These are phyloP conservation scores for Melopsittacus undulatus DNA, from an alignment of 2,797 vertebrate species.

Conservation along the genomic window DNA sequence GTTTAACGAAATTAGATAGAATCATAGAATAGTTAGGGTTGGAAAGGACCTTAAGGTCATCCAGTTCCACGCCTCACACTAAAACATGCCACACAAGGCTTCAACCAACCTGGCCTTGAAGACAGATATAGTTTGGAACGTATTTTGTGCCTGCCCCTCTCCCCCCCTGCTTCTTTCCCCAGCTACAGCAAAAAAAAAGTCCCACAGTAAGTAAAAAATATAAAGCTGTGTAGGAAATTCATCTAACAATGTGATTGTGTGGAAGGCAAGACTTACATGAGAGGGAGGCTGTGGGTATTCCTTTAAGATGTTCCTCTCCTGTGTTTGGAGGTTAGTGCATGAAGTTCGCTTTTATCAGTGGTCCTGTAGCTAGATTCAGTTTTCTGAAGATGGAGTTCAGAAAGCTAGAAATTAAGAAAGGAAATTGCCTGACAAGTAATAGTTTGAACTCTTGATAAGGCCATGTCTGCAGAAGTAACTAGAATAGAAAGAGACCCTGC, in stretches of 20 bases:
- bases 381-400: not conserved
- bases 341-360: not conserved
- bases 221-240: not conserved
- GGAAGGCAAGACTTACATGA: not conserved
- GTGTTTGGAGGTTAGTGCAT: not conserved
- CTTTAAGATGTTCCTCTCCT: not conserved
- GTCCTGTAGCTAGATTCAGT: not conserved
- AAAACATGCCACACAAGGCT: too few species aligned
- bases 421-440: not conserved
- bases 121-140: not conserved
- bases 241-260: not conserved
- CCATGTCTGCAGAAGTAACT: not conserved
- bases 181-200: not conserved
- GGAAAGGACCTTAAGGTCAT: too few species aligned
- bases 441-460: not conserved
- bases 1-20: not conserved
- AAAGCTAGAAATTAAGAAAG: not conserved
- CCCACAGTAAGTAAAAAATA: not conserved
- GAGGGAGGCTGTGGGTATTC: not conserved
- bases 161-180: too few species aligned
- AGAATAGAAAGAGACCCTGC: not conserved
- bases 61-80: too few species aligned
- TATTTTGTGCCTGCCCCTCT: accelerated
- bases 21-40: too few species aligned
- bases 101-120: too few species aligned